phyloP scores from a whole-genome alignment of 2,113 vertebrate species.

The Rhineura floridana region DNA sequence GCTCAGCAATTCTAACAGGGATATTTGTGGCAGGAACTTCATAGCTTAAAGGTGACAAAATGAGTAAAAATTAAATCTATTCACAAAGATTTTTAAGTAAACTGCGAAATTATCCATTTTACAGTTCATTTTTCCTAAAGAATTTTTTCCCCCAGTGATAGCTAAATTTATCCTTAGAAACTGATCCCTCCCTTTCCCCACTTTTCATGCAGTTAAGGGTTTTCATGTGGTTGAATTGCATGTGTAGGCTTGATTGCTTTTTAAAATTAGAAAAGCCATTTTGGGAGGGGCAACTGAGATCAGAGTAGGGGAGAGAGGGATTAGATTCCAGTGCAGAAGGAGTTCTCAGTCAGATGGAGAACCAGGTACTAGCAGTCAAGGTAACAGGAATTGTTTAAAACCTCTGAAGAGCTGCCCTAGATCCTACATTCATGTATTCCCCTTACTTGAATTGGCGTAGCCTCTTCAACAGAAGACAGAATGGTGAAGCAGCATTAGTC shows the following conservation, averaged over 20 bases:
- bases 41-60: conserved; percentile 66
- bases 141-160: conserved; percentile 68
- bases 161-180: conserved; percentile 62
- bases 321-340: neutral
- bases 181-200: conserved; percentile 35
- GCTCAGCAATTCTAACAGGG: neutral
- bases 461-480: neutral
- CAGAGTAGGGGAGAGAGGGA: neutral
- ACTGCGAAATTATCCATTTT: conserved; percentile 51
- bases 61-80: conserved; percentile 55
- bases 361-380: neutral
- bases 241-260: neutral
- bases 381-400: neutral
- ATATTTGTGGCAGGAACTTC: conserved; percentile 32
- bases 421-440: neutral
- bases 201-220: neutral
- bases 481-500: too few species aligned
- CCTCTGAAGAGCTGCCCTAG: neutral
- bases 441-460: neutral
- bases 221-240: neutral
- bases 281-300: neutral
- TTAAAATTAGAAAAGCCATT: neutral
- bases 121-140: conserved; percentile 3
- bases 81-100: conserved; percentile 53
- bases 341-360: neutral